Percentiles rank a stretch among this genome's conserved stretches.
Conservation (phyloP, 1,140 invertebrate genomes). For the Pachyrhynchus sulphureomaculatus region DNA sequence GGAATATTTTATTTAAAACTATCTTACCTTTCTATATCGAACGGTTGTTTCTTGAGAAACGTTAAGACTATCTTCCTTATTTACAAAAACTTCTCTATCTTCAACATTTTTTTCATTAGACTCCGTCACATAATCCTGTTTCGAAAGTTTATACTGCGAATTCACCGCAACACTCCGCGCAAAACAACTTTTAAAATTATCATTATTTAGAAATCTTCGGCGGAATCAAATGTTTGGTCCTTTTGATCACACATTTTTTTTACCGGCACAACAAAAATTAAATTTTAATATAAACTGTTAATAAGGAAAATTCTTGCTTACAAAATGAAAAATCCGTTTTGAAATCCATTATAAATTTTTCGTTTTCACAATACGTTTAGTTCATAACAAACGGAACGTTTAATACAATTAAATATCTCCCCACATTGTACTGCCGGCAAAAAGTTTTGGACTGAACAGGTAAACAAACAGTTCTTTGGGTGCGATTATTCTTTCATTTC, state of each 20-base stretch:
- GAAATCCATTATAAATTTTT: no score
- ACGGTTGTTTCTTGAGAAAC: background rate
- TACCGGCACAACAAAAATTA: no score
- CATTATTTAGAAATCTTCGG: background rate
- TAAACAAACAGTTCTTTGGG: conserved; percentile 7
- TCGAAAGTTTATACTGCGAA: background rate
- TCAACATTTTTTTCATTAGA: background rate
- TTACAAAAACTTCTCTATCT: background rate
- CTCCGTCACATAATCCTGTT: background rate
- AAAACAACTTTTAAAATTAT: conserved; percentile 4
- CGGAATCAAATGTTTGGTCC: no score
- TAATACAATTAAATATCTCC: background rate
- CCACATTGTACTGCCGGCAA: background rate
- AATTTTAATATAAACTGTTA: no score
- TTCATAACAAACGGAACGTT: background rate
- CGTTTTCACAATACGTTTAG: background rate
- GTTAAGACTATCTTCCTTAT: background rate
- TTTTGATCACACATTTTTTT: conserved; percentile 2
- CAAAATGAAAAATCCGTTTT: no score
- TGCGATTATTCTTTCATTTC: background rate
- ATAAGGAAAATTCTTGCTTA: no score
- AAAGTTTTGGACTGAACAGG: conserved; percentile 2
- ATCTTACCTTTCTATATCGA: conserved; percentile 8
- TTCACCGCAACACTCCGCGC: conserved; percentile 1
- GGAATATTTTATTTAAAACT: no score